phyloP scores from a whole-genome alignment of 2,113 vertebrate genomes.

The Taxidea taxus region DNA sequence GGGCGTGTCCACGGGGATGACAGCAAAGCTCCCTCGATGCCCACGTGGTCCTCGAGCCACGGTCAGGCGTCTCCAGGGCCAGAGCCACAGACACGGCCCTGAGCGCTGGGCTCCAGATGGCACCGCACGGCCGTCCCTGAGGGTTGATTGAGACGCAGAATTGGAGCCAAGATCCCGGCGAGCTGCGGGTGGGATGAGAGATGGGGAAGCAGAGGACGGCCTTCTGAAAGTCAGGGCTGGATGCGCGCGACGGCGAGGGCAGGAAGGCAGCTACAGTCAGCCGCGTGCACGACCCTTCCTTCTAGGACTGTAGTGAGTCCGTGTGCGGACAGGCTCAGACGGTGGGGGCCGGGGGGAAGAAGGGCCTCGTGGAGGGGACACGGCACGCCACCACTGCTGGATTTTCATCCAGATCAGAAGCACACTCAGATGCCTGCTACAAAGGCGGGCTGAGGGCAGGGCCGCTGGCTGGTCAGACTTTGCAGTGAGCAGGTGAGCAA shows the following conservation, averaged over 20 bases:
- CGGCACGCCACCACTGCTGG: rapidly evolving
- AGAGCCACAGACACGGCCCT: background rate
- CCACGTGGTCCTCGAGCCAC: rapidly evolving
- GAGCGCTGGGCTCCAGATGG: rapidly evolving
- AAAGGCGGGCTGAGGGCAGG: too few relatives aligned
- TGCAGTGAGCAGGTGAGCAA: background rate
- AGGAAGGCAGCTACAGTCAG: background rate
- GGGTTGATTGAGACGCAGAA: background rate
- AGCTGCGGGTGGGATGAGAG: background rate
- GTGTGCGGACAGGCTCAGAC: background rate
- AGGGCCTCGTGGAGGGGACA: background rate
- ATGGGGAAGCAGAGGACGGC: rapidly evolving
- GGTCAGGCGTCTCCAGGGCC: rapidly evolving
- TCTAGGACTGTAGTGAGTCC: background rate
- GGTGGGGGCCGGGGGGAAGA: background rate
- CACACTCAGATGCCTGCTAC: rapidly evolving
- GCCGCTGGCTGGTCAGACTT: rapidly evolving
- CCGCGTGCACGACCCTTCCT: rapidly evolving
- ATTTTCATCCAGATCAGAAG: too few relatives aligned
- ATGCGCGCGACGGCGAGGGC: rapidly evolving
- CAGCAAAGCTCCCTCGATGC: background rate
- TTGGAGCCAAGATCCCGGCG: rapidly evolving
- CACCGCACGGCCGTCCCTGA: rapidly evolving
- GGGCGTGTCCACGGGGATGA: background rate
- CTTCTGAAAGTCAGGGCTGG: background rate